Base-by-base conservation (phyloP, 2,797 vertebrate species). In the Tamandua tetradactyla region DNA sequence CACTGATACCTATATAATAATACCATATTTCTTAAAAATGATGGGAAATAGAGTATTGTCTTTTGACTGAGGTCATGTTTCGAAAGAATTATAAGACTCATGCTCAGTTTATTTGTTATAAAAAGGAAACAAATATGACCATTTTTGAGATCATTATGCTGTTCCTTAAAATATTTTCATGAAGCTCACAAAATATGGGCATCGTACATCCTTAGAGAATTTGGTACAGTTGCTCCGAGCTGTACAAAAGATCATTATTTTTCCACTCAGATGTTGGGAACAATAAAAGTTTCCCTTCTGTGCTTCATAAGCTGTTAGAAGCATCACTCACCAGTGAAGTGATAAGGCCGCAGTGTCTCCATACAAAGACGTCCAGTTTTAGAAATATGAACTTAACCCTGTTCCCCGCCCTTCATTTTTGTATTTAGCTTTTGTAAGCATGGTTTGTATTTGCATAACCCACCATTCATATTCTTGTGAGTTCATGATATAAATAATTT, bases 401-500 rank as follows among this genome's bases (percentile, higher is more conserved):
- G 94, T 75, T 91, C 13, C 79, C 47, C 89, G 95, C 18, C 95
- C 44, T 91, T 91, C 95, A 82, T 80, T 96, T 88, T 95, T 96
- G 95, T 95, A 93, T 94, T 97, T 98, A 96, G 97, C 96, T 97
- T 96, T 96, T 97, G 97, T 97, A 98, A 98, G 97, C 96, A 97
- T 75, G 94, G 88, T 85, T 97, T 98, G 93, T 97, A 98, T 98
- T 98, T 98, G 96, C 96, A 97, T 98, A 98, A 96, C 82, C 95
- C 93, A 96, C 98, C 97, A 97, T 98, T 98, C 98, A 98, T 97
- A 97, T 97, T 95, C 97, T 95, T 96, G 91, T 96, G 97, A 98
- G 96, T 95, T 98, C 95, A 96, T 97, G 95, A 97, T 98, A 98
- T 98, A 98, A 98, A 98, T 98, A 98, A 98, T 98, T 97, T 96